Conservation (phyloP, 2,888 invertebrate species). For the Ectropis crepuscularia region DNA sequence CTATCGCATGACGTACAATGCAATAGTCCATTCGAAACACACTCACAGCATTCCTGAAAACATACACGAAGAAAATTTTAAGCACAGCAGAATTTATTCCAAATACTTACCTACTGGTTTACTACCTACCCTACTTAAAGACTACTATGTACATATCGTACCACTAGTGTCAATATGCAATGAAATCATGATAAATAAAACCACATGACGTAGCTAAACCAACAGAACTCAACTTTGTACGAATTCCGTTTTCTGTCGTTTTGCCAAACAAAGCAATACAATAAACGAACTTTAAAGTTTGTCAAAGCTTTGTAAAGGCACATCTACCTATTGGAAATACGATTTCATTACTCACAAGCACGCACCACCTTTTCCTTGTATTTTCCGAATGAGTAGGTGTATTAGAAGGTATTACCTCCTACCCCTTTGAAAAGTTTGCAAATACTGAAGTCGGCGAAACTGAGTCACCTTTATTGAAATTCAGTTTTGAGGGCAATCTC, state of each 20-base stretch:
- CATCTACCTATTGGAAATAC: slow-evolving; percentile 34
- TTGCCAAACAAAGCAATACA: slow-evolving; percentile 17
- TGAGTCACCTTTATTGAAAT: slow-evolving; percentile 69
- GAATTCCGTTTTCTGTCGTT: slow-evolving; percentile 1
- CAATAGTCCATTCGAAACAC: too few relatives aligned
- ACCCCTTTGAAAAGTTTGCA: slow-evolving; percentile 75
- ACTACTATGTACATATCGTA: too few relatives aligned
- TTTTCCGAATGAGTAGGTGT: slow-evolving; percentile 65
- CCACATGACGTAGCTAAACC: too few relatives aligned
- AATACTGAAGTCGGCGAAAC: slow-evolving; percentile 50
- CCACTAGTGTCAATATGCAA: too few relatives aligned
- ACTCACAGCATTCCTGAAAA: too few relatives aligned
- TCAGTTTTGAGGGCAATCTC: slow-evolving; percentile 67
- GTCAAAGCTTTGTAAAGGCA: slow-evolving; percentile 28
- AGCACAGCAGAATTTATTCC: too few relatives aligned
- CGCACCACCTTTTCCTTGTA: slow-evolving; percentile 79
- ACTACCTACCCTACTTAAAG: too few relatives aligned
- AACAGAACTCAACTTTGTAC: too few relatives aligned
- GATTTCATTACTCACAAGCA: slow-evolving; percentile 49
- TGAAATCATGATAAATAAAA: too few relatives aligned
- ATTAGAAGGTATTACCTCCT: slow-evolving; percentile 53
- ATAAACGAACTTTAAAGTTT: slow-evolving; percentile 25
- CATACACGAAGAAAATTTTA: too few relatives aligned
- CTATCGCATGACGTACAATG: too few relatives aligned
- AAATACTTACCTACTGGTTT: too few relatives aligned